Base-by-base conservation (phyloP, 1,140 invertebrate species). In the Pogonomyrmex barbatus region DNA sequence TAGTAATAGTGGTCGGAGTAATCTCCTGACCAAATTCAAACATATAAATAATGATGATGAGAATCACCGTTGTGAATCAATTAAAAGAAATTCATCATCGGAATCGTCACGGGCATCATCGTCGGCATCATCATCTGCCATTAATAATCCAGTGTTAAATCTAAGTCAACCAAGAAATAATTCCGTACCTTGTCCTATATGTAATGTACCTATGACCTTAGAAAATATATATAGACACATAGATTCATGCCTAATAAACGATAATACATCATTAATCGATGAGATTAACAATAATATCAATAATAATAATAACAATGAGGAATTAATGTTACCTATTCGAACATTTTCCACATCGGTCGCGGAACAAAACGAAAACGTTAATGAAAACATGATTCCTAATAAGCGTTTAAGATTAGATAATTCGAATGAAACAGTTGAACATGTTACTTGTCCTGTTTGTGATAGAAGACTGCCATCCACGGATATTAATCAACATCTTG, bases 391-490 rank as follows among this genome's bases (percentile, higher is more conserved):
- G 8, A 36, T 33, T 84, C 33, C 33, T 60, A 86, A 33, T 45
- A 90, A 90, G 24, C 86, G 79, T 60, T 39, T 33, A 47, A 88
- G 54, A 68, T 42, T 85, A 33, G 52, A 88, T 8, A 36, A 75
- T 58, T 56, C 60, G 5, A 9, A 60, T 17, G 67, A 88, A 4
- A 65, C 17, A 8, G 30, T 14, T 67, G 88, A 89, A 73, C 47
- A 68, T 3, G 94, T 94, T 47, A 92, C 93, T 65, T 97, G 96
- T 93, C 96, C 96, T 12, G 92, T 96, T 67, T 97, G 96, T 91
- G 92, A 92, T 71, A 90, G 79, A 24, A 91, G 79, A 82, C 71
- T 96, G 14, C 84, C 90, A 58, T 84, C 88, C 73, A 65, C 90
- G 24, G 78, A 94, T 79, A 95, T 96, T 62, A 96, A 96, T 87